Evolutionary conservation across 2,888 invertebrate genomes (phyloP).

Genomic region (Apomyelois bistriatella): DNA sequence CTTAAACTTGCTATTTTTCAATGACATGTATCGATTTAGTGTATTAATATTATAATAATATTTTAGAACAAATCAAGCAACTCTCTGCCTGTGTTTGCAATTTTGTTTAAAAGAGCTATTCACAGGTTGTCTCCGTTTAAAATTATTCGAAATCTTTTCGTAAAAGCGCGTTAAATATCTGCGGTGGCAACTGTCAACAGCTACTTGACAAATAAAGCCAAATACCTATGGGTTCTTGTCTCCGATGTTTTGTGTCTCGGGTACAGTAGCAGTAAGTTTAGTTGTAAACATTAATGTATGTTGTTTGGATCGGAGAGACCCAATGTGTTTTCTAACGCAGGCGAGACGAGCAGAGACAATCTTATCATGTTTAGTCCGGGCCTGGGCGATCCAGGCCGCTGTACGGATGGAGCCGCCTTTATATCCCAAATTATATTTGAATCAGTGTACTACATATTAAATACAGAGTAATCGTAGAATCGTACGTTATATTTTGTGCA

Average conservation of each 20-base stretch:
- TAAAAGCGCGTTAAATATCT: no score
- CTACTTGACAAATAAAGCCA: neutral
- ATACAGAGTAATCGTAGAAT: slow-evolving; percentile 8
- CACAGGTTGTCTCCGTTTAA: neutral
- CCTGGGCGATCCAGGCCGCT: slow-evolving; percentile 6
- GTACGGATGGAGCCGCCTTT: slow-evolving; percentile 10
- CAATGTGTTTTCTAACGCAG: neutral
- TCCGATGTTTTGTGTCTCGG: neutral
- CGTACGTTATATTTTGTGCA: slow-evolving; percentile 13
- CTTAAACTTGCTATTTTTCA: slow-evolving; percentile 6
- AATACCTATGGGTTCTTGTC: neutral
- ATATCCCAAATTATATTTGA: slow-evolving; percentile 6
- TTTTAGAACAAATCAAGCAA: neutral
- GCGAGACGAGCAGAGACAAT: neutral
- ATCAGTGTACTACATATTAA: slow-evolving; percentile 9
- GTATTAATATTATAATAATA: neutral
- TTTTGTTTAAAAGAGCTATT: neutral
- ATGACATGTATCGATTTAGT: slow-evolving; percentile 12
- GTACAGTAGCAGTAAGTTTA: neutral
- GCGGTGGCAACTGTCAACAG: neutral
- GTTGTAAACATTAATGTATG: neutral
- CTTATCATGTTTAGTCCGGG: neutral
- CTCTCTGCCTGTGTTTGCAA: neutral
- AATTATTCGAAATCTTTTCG: no score
- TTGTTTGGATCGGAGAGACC: neutral